Evolutionary conservation across 2,888 invertebrate species (phyloP).

Genomic region (Calameuta filiformis): DNA sequence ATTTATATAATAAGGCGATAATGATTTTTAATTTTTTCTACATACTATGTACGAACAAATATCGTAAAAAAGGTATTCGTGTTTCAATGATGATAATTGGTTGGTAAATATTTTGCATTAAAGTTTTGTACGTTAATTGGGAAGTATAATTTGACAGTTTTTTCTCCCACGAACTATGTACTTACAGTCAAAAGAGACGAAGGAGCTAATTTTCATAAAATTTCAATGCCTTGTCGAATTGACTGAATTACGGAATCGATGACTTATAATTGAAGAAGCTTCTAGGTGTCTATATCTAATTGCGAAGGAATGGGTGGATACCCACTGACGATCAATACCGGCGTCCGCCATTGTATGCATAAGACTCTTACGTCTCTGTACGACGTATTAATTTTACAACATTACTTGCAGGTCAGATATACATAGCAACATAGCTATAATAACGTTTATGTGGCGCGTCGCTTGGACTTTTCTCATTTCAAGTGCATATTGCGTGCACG

Average conservation of each 20-base stretch:
- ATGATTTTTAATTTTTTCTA: background rate
- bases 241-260: background rate
- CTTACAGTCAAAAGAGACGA: background rate
- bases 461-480: background rate
- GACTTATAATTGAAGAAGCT: background rate
- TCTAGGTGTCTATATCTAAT: background rate
- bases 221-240: background rate
- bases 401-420: background rate
- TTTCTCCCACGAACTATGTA: background rate
- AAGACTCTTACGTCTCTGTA: background rate
- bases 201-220: background rate
- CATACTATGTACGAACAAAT: background rate
- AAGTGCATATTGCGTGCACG: background rate
- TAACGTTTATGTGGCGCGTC: background rate
- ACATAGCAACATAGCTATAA: background rate
- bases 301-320: background rate
- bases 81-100: background rate
- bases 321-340: background rate
- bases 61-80: background rate
- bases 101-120: background rate
- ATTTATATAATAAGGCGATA: background rate
- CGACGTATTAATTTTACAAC: background rate
- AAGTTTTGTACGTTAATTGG: background rate
- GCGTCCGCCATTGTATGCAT: background rate
- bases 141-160: background rate